Conservation (phyloP, 1,140 invertebrate species). For the Ectropis grisescens region DNA sequence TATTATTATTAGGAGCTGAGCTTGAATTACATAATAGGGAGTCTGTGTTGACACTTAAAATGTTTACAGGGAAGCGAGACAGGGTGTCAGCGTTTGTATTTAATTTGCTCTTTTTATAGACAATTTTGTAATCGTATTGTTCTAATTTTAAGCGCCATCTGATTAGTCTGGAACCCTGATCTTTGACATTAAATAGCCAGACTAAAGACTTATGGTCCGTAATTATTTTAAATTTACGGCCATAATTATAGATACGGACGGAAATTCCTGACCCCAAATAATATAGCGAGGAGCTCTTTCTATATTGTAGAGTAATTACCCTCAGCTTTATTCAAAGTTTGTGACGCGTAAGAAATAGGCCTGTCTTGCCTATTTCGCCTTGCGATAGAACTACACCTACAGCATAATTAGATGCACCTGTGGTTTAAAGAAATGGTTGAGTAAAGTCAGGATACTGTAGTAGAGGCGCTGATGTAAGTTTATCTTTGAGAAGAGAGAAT, state of each 20-base stretch:
- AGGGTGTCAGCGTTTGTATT: constrained; percentile 48
- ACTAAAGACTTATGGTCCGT: constrained; percentile 68
- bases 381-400: not conserved
- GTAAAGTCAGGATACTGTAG: not conserved
- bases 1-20: too few relatives aligned
- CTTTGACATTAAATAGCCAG: constrained; percentile 41
- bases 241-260: constrained; percentile 1
- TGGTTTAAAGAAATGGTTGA: not conserved
- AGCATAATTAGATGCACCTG: not conserved
- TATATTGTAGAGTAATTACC: not conserved
- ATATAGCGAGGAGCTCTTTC: not conserved
- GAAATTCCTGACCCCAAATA: not conserved
- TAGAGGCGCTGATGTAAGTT: not conserved
- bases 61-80: constrained; percentile 16
- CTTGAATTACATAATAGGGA: too few relatives aligned
- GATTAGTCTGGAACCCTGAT: constrained; percentile 52
- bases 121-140: constrained; percentile 48
- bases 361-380: not conserved
- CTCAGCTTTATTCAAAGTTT: not conserved
- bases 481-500: not conserved
- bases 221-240: constrained; percentile 49
- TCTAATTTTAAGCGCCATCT: constrained; percentile 66
- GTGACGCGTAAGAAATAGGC: not conserved
- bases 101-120: constrained; percentile 43
- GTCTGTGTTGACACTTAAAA: constrained; percentile 2